Conservation (phyloP, 2,888 invertebrate species). For the Melipona bicolor region DNA sequence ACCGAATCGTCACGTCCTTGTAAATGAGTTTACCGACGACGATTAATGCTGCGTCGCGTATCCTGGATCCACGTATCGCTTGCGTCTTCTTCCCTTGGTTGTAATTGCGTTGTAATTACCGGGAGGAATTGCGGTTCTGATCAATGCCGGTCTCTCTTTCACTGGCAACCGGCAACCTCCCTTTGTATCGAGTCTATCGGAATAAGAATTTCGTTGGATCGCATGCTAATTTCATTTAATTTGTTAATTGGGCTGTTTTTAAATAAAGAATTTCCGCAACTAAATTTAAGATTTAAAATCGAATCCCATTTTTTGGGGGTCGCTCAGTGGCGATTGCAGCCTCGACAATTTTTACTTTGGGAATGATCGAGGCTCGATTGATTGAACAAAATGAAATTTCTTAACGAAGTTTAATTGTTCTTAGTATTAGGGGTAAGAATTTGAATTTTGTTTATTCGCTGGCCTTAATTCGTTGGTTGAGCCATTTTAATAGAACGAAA, state of each 20-base stretch:
- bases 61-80: background rate
- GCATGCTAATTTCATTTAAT: too few species aligned
- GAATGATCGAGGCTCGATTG: background rate
- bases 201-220: background rate
- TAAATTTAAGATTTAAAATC: too few species aligned
- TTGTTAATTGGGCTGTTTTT: too few species aligned
- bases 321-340: too few species aligned
- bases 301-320: too few species aligned
- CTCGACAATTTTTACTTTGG: too few species aligned
- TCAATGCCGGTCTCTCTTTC: background rate
- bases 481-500: too few species aligned
- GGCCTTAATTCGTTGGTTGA: background rate
- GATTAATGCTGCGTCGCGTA: slow-evolving; percentile 27
- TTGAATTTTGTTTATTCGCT: background rate
- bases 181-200: background rate
- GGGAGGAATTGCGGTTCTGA: background rate
- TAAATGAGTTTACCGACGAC: slow-evolving; percentile 37
- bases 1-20: slow-evolving; percentile 18
- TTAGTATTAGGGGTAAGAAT: background rate
- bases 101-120: background rate
- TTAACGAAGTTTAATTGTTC: background rate
- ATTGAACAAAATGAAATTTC: background rate
- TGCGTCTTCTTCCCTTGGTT: background rate
- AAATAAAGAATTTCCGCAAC: too few species aligned
- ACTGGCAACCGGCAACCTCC: too few species aligned